These are phyloP conservation scores for Crotalus horridus DNA, from an alignment of 2,113 vertebrate genomes.

Conservation along the genomic window DNA sequence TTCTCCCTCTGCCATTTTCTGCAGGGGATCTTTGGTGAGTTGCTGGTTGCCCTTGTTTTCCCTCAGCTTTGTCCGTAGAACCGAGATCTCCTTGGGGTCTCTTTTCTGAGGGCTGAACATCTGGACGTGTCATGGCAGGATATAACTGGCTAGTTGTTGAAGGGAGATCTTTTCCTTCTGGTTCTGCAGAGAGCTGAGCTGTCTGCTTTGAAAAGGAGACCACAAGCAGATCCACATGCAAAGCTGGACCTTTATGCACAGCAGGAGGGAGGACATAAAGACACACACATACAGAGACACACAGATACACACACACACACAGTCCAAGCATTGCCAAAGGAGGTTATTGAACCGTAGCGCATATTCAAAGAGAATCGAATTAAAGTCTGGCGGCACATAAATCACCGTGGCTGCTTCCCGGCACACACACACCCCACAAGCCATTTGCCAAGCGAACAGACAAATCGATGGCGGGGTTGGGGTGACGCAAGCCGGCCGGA, in stretches of 20 bases:
- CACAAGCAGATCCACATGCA: not conserved
- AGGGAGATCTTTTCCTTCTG: not conserved
- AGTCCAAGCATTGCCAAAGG: not conserved
- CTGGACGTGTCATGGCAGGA: not conserved
- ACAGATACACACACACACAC: not conserved
- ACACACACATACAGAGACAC: not conserved
- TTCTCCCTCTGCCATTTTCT: not conserved
- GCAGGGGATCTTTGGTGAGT: not conserved
- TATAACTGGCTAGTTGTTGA: not conserved
- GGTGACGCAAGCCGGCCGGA: not conserved
- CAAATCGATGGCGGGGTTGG: not conserved
- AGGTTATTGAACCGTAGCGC: not conserved
- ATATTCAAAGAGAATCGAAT: not conserved
- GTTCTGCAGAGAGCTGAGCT: not conserved
- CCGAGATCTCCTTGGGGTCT: not conserved
- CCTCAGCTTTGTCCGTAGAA: not conserved
- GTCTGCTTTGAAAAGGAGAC: not conserved
- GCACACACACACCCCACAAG: not conserved
- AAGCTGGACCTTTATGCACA: not conserved
- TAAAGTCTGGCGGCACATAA: not conserved
- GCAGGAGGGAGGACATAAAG: not conserved
- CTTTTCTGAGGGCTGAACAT: not conserved
- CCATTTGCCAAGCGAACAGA: conserved; percentile 3
- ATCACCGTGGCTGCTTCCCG: not conserved
- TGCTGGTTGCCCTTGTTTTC: not conserved